Evolutionary conservation across 2,888 invertebrate genomes (phyloP).

Genomic region (Drosophila emarginata): DNA sequence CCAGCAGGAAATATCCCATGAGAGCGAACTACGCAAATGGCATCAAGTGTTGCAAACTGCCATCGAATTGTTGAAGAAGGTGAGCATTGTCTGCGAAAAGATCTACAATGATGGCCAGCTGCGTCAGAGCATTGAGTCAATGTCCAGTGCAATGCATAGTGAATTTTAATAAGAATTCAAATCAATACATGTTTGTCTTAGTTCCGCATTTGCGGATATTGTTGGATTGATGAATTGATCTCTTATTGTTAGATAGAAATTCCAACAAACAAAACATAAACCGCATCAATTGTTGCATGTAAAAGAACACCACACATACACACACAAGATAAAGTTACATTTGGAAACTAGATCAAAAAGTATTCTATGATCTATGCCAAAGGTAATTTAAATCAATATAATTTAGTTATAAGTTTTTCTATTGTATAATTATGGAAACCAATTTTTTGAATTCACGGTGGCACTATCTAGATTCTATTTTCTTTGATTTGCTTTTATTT

Average conservation of each 20-base stretch:
- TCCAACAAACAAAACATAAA: constrained; percentile 10
- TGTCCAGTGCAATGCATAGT: constrained; percentile 54
- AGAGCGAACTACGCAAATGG: constrained; percentile 92
- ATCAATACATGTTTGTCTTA: constrained; percentile 16
- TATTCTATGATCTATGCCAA: background rate
- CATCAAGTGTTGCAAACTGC: constrained; percentile 88
- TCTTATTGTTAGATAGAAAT: background rate
- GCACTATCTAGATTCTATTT: background rate
- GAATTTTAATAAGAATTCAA: constrained; percentile 57
- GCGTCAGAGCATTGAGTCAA: constrained; percentile 76
- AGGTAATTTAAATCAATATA: background rate
- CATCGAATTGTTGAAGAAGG: constrained; percentile 89
- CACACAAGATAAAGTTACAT: constrained; percentile 29
- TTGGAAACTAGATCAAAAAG: constrained; percentile 22
- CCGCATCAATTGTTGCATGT: constrained; percentile 41
- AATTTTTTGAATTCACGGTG: background rate
- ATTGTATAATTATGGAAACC: background rate
- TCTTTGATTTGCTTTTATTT: constrained; percentile 7
- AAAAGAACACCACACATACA: constrained; percentile 21
- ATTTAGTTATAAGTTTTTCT: background rate
- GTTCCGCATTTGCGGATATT: background rate
- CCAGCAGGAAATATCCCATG: constrained; percentile 91
- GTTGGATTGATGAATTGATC: constrained; percentile 1
- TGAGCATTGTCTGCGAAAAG: constrained; percentile 83
- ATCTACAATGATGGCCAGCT: constrained; percentile 79